Conservation (phyloP, 1,140 invertebrate genomes). For the Armadillidium nasatum region DNA sequence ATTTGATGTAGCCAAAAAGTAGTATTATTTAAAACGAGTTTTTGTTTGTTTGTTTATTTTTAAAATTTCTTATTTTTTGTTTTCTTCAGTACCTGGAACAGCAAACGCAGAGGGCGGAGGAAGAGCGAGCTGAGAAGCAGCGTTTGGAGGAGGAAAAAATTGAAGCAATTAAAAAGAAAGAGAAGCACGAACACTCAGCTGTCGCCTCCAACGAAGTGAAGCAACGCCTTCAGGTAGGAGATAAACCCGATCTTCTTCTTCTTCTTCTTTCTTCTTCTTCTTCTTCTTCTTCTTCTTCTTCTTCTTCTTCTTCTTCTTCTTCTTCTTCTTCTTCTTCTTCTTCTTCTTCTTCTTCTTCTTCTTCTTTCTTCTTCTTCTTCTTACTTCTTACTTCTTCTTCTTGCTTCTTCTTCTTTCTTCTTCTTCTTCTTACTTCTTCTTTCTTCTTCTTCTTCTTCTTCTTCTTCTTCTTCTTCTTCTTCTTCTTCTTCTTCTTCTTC, state of each 20-base stretch:
- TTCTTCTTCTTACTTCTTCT: not conserved
- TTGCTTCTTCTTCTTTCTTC: not conserved
- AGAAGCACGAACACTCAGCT: constrained; percentile 88
- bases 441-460: not conserved
- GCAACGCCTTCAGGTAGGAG: constrained; percentile 75
- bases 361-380: not conserved
- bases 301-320: not conserved
- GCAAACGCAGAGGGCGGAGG: constrained; percentile 61
- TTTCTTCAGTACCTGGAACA: constrained; percentile 64
- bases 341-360: not conserved
- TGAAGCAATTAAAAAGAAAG: constrained; percentile 80
- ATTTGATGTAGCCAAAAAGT: no score
- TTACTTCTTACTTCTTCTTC: no score
- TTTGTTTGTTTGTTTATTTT: not conserved
- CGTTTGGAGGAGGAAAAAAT: constrained; percentile 62
- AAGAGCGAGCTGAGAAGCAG: constrained; percentile 53
- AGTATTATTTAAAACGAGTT: no score
- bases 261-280: not conserved
- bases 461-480: not conserved
- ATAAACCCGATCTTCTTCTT: no score
- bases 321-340: constrained; percentile 2
- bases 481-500: not conserved
- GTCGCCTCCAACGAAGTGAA: constrained; percentile 93
- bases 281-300: not conserved
- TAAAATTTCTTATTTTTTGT: not conserved